Evolutionary conservation across 2,797 vertebrate species (phyloP), one percentile per base, ranked within the genome.

Genomic region (Leptatherina wallacei): DNA sequence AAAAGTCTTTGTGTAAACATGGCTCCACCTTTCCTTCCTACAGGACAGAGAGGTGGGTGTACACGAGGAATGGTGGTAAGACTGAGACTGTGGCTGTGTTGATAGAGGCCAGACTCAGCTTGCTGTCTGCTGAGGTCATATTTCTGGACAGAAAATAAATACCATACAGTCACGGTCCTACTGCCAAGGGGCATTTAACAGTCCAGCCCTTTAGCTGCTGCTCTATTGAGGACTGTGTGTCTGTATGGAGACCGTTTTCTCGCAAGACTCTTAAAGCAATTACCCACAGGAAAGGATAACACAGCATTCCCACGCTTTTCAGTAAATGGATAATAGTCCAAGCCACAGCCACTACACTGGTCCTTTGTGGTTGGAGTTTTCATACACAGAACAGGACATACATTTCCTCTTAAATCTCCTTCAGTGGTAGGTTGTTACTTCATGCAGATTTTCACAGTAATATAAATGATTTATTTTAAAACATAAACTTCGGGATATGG

Each of bases 91-190:
- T n/a, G 73, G 78, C 47, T 24, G 52, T 62, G 83, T 75, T 90
- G 86, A 86, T 73, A 75, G 83, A 79, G 87, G 62, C 76, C 80
- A 76, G 79, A 71, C 72, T 20, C 69, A 84, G 81, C 77, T 69
- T 0, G 35, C 61, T 59, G 81, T 56, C 65, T 12, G 18, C 81
- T 90, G 84, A 90, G 89, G 86, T 92, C 89, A 90, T 87, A 85
- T 90, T 90, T 92, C 89, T 85, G 84, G 84, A 84, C 77, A 83
- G 73, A 92, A 90, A 91, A 90, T 85, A 91, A 90, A 91, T 86
- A 78, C 78, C 88, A 71, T 54, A 33, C 66, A 81, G 63, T 71
- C 77, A 22, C 61, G 6, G 65, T 52, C 42, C 72, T 44, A 35
- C 77, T 82, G 89, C 87, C 82, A 76, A 78, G 67, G 82, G 87